phyloP scores from a whole-genome alignment of 2,797 vertebrate genomes.

The Diplodus puntazzo region DNA sequence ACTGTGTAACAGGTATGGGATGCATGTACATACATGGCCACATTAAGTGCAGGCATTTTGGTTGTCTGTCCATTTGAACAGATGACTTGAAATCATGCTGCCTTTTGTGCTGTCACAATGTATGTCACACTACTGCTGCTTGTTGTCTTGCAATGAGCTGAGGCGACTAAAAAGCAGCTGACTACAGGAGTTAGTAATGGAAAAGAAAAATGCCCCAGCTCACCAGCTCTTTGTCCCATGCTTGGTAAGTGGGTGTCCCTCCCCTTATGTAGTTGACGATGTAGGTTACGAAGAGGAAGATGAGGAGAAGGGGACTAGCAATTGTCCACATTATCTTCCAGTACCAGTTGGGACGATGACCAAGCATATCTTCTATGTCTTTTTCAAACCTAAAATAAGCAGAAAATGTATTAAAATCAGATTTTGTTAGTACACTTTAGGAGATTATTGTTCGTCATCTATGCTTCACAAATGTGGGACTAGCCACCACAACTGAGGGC shows the following conservation, averaged over 20 bases:
- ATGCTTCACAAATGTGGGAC: background rate
- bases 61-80: too few species aligned
- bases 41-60: too few species aligned
- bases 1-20: too few species aligned
- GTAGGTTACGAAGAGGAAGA: constrained; percentile 91
- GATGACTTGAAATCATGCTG: too few species aligned
- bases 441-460: background rate
- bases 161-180: too few species aligned
- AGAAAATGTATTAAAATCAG: background rate
- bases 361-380: constrained; percentile 91
- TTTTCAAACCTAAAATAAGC: constrained; percentile 88
- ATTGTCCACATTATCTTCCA: constrained; percentile 91
- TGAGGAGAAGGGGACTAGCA: constrained; percentile 89
- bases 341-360: constrained; percentile 88
- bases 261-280: constrained; percentile 89
- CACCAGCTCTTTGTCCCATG: constrained; percentile 92
- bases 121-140: too few species aligned
- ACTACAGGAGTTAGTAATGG: too few species aligned
- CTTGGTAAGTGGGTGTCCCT: constrained; percentile 91
- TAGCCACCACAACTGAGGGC: background rate
- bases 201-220: background rate
- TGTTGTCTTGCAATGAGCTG: too few species aligned
- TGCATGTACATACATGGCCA: too few species aligned
- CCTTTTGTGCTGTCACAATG: too few species aligned
- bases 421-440: background rate